A percentile compares a stretch with the other conserved stretches of the same genome.
Conservation (phyloP, 2,888 invertebrate species). For the Palloptera scutellata region DNA sequence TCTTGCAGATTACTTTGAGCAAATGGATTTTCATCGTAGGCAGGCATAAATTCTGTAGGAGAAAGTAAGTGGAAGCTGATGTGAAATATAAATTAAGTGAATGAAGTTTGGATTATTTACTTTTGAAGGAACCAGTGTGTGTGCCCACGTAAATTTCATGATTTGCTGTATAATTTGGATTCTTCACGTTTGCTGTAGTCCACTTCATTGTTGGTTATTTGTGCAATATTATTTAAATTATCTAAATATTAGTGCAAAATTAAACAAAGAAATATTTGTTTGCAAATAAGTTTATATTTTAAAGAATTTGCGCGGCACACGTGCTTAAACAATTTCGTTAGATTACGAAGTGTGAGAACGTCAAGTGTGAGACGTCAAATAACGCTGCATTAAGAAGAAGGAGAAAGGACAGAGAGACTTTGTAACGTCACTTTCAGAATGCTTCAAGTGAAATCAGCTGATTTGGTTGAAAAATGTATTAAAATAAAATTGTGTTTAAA, state of each 20-base stretch:
- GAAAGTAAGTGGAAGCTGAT: neutral
- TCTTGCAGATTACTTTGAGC: slow-evolving; percentile 67
- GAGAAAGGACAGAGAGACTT: neutral
- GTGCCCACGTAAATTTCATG: slow-evolving; percentile 64
- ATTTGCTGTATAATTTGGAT: slow-evolving; percentile 56
- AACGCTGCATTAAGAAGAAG: no score
- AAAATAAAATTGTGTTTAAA: no score
- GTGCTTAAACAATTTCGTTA: no score
- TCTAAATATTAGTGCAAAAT: neutral
- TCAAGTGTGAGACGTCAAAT: no score
- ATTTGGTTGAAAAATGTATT: no score
- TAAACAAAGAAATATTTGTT: slow-evolving; percentile 25
- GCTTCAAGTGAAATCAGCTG: slow-evolving; percentile 9
- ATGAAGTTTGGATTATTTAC: slow-evolving; percentile 46
- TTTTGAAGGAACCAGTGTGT: slow-evolving; percentile 64
- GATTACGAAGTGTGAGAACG: no score
- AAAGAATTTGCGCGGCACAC: no score
- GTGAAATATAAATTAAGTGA: neutral
- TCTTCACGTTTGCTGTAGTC: slow-evolving; percentile 61
- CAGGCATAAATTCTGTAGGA: slow-evolving; percentile 51
- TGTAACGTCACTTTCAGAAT: neutral
- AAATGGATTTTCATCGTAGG: slow-evolving; percentile 56
- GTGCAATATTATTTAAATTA: neutral
- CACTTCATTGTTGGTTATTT: slow-evolving; percentile 59
- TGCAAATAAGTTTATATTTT: slow-evolving; percentile 22